phyloP scores from a whole-genome alignment of 2,113 vertebrate species.

The Neoarius graeffei region DNA sequence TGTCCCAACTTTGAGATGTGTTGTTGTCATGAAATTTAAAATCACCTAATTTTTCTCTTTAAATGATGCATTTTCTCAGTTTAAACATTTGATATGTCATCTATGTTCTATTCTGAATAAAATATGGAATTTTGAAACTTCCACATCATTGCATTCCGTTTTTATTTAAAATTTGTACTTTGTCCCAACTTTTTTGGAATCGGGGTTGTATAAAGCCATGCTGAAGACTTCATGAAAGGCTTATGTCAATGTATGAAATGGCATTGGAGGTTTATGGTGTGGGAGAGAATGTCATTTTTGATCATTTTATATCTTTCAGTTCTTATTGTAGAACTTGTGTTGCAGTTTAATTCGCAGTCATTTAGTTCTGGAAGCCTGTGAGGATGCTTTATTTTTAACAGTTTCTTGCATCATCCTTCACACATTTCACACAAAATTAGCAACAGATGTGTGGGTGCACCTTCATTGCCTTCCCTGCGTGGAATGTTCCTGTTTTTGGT shows the following conservation, averaged over 20 bases:
- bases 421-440: constrained; percentile 6
- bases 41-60: too few species aligned
- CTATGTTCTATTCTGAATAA: too few species aligned
- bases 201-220: not conserved
- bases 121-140: too few species aligned
- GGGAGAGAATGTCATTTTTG: not conserved
- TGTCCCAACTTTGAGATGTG: too few species aligned
- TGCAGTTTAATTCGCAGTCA: not conserved
- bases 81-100: too few species aligned
- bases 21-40: too few species aligned
- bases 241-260: not conserved
- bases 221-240: not conserved
- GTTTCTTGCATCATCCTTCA: not conserved
- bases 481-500: not conserved
- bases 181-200: too few species aligned
- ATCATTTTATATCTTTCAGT: not conserved
- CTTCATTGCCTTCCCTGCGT: not conserved
- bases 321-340: not conserved
- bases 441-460: constrained; percentile 17
- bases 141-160: too few species aligned
- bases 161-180: too few species aligned
- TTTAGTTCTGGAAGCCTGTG: not conserved
- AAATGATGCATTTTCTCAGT: too few species aligned
- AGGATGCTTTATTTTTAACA: not conserved
- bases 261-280: not conserved